A percentile compares a stretch with the other conserved stretches of the same genome.
Evolutionary conservation across 1,140 invertebrate genomes (phyloP).

Genomic region (Maconellicoccus hirsutus): DNA sequence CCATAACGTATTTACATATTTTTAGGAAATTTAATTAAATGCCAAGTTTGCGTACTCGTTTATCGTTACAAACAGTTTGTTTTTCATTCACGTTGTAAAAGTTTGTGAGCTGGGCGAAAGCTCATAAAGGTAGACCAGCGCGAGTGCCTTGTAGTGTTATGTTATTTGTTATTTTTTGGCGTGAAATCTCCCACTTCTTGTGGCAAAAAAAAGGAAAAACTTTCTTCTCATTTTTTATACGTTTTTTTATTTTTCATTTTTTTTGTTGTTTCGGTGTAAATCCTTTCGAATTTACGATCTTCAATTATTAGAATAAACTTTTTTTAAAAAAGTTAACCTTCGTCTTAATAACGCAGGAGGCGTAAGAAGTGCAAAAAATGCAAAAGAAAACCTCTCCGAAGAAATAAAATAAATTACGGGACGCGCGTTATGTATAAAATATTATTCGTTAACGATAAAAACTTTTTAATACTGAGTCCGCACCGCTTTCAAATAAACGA

Average conservation of each 20-base stretch:
- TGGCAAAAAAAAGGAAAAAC: not conserved
- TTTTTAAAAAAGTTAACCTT: constrained; percentile 16
- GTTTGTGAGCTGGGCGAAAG: not conserved
- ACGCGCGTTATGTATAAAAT: constrained; percentile 15
- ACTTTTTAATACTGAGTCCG: constrained; percentile 16
- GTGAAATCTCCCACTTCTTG: constrained; percentile 3
- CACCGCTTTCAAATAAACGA: constrained; percentile 2
- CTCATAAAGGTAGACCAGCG: not conserved
- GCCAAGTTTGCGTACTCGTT: not conserved
- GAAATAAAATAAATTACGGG: constrained; percentile 18
- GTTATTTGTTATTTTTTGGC: constrained; percentile 9
- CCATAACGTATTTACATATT: not conserved
- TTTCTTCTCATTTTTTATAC: constrained; percentile 11
- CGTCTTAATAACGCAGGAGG: constrained; percentile 11
- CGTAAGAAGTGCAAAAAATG: not conserved
- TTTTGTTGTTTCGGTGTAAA: constrained; percentile 16
- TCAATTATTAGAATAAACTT: constrained; percentile 22
- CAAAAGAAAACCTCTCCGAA: constrained; percentile 12
- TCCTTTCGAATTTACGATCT: constrained; percentile 19
- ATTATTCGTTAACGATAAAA: constrained; percentile 22
- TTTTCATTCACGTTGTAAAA: constrained; percentile 1
- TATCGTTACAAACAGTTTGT: constrained; percentile 4
- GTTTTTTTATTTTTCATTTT: not conserved
- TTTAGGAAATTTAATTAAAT: constrained; percentile 1
- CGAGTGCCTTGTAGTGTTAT: not conserved